Evolutionary conservation across 2,888 invertebrate genomes (phyloP).

Genomic region (Ditula angustiorana): DNA sequence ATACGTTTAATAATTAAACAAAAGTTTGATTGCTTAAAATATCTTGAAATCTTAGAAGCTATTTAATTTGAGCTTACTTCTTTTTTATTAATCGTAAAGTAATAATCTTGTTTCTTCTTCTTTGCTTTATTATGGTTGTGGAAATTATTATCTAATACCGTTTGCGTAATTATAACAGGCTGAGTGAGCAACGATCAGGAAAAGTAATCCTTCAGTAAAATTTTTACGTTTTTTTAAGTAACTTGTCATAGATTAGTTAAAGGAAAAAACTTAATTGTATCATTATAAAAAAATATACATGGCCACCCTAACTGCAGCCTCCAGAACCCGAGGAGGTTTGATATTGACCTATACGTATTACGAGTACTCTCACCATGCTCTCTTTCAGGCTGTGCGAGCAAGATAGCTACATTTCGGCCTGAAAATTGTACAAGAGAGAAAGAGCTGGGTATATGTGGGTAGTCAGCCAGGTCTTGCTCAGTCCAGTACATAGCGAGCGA

Average conservation of each 20-base stretch:
- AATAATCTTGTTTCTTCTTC: no score
- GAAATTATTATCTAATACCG: no score
- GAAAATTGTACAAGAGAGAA: constrained; percentile 52
- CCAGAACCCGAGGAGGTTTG: constrained; percentile 83
- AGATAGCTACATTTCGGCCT: constrained; percentile 54
- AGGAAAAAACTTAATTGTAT: neutral
- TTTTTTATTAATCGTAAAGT: no score
- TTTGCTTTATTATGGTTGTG: no score
- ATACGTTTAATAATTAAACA: no score
- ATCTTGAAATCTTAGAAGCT: no score
- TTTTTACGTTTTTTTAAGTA: neutral
- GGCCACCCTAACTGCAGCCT: constrained; percentile 81
- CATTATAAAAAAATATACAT: constrained; percentile 42
- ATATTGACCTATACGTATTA: constrained; percentile 86
- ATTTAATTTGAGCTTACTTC: no score
- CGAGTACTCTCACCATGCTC: constrained; percentile 74
- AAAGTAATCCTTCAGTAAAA: neutral
- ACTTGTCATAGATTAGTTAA: neutral
- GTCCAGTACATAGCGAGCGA: constrained; percentile 76
- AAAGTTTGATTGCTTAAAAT: no score
- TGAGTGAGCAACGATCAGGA: no score
- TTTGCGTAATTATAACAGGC: no score
- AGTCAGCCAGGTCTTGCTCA: constrained; percentile 68
- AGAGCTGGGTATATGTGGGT: constrained; percentile 60
- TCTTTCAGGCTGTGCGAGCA: constrained; percentile 73